A percentile compares a stretch with the other conserved stretches of the same genome.
Conservation (phyloP, 2,888 invertebrate genomes). For the Plusia festucae region DNA sequence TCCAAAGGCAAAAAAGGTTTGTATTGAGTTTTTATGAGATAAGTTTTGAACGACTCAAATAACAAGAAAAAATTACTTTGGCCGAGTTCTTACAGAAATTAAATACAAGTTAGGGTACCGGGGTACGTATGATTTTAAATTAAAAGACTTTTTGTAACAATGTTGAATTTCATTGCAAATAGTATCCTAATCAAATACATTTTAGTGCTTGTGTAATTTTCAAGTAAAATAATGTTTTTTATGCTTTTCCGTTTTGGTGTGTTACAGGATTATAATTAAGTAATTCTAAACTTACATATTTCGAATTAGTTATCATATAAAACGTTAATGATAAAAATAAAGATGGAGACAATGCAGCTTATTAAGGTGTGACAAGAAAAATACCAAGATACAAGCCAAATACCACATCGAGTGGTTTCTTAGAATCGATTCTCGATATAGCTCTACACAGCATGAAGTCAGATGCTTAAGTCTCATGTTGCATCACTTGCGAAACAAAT, state of each 20-base stretch:
- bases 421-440: background rate
- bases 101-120: background rate
- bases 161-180: conserved; percentile 9
- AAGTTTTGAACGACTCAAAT: background rate
- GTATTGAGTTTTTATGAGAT: background rate
- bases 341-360: background rate
- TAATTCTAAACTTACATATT: too few species aligned
- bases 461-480: conserved; percentile 17
- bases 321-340: background rate
- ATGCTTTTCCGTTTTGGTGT: too few species aligned
- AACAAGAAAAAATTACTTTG: conserved; percentile 9
- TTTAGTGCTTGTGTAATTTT: background rate
- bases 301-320: too few species aligned
- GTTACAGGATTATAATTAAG: too few species aligned
- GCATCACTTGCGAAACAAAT: conserved; percentile 10
- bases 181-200: background rate
- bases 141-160: conserved; percentile 16
- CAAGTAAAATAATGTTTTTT: background rate
- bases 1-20: background rate
- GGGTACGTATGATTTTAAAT: conserved; percentile 20
- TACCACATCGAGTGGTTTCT: background rate
- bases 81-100: background rate
- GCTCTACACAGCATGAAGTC: background rate
- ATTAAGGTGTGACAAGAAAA: background rate
- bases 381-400: background rate